Evolutionary conservation across 2,888 invertebrate species (phyloP).

Genomic region (Agonum fuliginosum): DNA sequence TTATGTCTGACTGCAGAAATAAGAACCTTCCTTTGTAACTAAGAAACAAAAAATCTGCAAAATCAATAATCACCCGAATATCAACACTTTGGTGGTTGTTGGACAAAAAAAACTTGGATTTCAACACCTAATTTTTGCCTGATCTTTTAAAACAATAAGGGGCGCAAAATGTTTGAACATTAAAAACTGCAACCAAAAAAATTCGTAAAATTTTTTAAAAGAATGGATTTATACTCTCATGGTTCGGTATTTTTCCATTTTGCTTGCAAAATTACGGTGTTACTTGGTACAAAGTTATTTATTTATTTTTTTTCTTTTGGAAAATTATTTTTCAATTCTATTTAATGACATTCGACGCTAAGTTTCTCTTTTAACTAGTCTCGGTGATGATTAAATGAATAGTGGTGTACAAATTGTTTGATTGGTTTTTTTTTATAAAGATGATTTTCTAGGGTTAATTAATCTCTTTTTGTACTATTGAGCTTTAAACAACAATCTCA

Average conservation of each 20-base stretch:
- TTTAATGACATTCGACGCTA: slow-evolving; percentile 20
- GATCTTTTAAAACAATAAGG: slow-evolving; percentile 56
- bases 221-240: slow-evolving; percentile 59
- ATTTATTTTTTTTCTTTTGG: slow-evolving; percentile 21
- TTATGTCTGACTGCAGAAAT: slow-evolving; percentile 72
- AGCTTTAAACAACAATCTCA: slow-evolving; percentile 54
- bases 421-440: slow-evolving; percentile 47
- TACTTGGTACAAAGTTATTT: slow-evolving; percentile 22
- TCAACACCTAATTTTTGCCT: slow-evolving; percentile 70
- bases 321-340: slow-evolving; percentile 41
- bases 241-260: slow-evolving; percentile 56
- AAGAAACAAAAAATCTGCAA: slow-evolving; percentile 67
- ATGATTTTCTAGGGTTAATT: slow-evolving; percentile 50
- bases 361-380: slow-evolving; percentile 17
- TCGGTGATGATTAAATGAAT: slow-evolving; percentile 42
- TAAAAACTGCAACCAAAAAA: slow-evolving; percentile 69
- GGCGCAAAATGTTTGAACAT: slow-evolving; percentile 63
- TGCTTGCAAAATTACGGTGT: slow-evolving; percentile 45
- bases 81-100: slow-evolving; percentile 66
- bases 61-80: slow-evolving; percentile 67
- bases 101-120: slow-evolving; percentile 70
- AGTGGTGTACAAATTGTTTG: slow-evolving; percentile 56
- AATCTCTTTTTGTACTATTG: slow-evolving; percentile 53
- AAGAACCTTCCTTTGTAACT: slow-evolving; percentile 70
- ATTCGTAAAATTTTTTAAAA: slow-evolving; percentile 69